These are phyloP conservation scores for Eudemis profundana DNA, from an alignment of 2,888 invertebrate genomes.

Conservation along the genomic window DNA sequence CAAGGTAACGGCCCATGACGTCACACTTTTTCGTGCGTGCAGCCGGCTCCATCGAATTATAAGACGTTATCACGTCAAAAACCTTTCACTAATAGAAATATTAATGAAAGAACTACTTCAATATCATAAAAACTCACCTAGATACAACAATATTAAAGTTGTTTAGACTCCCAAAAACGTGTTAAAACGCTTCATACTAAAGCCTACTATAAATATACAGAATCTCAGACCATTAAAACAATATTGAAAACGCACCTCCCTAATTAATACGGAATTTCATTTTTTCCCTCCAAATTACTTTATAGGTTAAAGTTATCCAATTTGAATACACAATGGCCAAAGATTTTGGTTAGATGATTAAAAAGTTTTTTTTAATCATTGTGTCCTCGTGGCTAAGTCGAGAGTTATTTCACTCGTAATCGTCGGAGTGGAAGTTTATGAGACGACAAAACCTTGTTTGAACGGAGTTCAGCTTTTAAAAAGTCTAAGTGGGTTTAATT, in stretches of 20 bases:
- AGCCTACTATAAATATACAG: no score
- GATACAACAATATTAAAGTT: no score
- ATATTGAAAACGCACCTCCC: background rate
- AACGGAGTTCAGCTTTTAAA: conserved; percentile 2
- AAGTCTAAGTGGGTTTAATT: background rate
- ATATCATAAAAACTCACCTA: no score
- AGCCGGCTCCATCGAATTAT: no score
- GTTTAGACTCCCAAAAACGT: no score
- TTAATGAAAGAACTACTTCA: no score
- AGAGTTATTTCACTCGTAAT: conserved; percentile 24
- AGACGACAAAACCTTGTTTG: conserved; percentile 2
- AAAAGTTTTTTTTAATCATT: conserved; percentile 39
- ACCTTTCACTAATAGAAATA: no score
- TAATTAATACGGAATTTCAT: background rate
- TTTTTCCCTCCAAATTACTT: background rate
- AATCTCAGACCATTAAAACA: background rate
- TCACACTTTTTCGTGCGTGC: no score
- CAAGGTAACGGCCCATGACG: no score
- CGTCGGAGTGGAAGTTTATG: conserved; percentile 4
- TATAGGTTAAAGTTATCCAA: conserved; percentile 9
- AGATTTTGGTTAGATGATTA: conserved; percentile 28
- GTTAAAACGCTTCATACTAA: no score
- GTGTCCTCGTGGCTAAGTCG: conserved; percentile 27
- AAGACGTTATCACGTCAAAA: no score
- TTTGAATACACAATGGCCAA: conserved; percentile 22